Conservation (phyloP, 1,140 invertebrate genomes). For the Druon quercuslanigerum region DNA sequence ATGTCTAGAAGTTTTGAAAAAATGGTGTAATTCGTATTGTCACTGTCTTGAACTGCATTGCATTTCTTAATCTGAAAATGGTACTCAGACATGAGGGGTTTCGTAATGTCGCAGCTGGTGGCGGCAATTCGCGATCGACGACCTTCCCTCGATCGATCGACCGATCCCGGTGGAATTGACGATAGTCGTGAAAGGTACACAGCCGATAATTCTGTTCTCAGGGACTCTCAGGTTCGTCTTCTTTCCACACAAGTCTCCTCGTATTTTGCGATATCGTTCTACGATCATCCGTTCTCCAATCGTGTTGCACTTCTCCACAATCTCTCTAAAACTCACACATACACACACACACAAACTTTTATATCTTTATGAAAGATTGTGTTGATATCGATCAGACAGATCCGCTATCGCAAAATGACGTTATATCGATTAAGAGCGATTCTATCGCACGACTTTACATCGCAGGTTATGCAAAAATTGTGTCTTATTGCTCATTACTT, state of each 20-base stretch:
- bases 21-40: not conserved
- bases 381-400: constrained; percentile 11
- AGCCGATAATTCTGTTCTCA: constrained; percentile 35
- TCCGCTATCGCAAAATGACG: constrained; percentile 25
- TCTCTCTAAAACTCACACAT: constrained; percentile 3
- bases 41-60: not conserved
- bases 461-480: constrained; percentile 7
- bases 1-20: not conserved
- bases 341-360: not conserved
- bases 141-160: constrained; percentile 42
- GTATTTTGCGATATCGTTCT: constrained; percentile 9
- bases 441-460: constrained; percentile 26
- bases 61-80: constrained; percentile 32
- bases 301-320: constrained; percentile 11
- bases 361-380: constrained; percentile 1
- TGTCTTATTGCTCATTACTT: not conserved
- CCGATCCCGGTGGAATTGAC: constrained; percentile 48
- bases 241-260: not conserved
- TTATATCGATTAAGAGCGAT: constrained; percentile 1
- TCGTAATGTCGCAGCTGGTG: constrained; percentile 33
- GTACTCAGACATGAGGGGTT: not conserved
- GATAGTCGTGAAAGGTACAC: constrained; percentile 51
- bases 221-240: constrained; percentile 34
- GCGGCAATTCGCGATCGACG: constrained; percentile 50
- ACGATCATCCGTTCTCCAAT: constrained; percentile 14